phyloP scores from a whole-genome alignment of 92 coral and sea anemone species.

The Chrysogorgia sp. region DNA sequence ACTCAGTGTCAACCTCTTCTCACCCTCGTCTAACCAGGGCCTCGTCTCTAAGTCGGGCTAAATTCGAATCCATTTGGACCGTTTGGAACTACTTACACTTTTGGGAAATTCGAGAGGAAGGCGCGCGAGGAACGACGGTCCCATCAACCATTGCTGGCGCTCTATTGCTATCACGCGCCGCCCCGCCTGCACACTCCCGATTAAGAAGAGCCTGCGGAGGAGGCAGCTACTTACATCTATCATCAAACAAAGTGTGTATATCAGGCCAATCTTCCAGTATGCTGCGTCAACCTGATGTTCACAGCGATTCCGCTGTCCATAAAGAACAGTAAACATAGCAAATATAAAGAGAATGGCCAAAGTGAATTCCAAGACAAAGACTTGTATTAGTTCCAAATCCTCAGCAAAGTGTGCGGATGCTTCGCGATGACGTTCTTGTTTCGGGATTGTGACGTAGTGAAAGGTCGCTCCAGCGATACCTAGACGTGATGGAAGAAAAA shows the following conservation, averaged over 20 bases:
- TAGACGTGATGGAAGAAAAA: background rate
- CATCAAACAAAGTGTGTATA: slow-evolving; percentile 27
- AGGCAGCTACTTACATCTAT: slow-evolving; percentile 21
- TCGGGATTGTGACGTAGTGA: slow-evolving; percentile 14
- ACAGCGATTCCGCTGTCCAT: background rate
- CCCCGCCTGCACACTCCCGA: too few relatives aligned
- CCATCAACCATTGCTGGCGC: too few relatives aligned
- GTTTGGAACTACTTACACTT: too few relatives aligned
- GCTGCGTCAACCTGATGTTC: background rate
- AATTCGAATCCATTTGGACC: too few relatives aligned
- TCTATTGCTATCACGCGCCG: too few relatives aligned
- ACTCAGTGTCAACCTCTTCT: too few relatives aligned
- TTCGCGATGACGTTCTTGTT: background rate
- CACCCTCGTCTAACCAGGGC: too few relatives aligned
- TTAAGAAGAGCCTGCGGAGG: too few relatives aligned
- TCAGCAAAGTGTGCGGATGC: background rate
- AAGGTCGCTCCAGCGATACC: slow-evolving; percentile 28
- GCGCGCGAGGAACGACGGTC: too few relatives aligned
- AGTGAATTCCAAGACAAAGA: slow-evolving; percentile 25
- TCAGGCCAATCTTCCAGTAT: slow-evolving; percentile 39
- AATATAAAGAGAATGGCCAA: slow-evolving; percentile 29
- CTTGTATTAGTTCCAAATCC: slow-evolving; percentile 14
- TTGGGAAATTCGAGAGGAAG: background rate
- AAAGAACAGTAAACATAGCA: slow-evolving; percentile 25
- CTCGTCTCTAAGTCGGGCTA: too few relatives aligned